Conservation (phyloP, 2,113 vertebrate species). For the Sebastes schlegelii region DNA sequence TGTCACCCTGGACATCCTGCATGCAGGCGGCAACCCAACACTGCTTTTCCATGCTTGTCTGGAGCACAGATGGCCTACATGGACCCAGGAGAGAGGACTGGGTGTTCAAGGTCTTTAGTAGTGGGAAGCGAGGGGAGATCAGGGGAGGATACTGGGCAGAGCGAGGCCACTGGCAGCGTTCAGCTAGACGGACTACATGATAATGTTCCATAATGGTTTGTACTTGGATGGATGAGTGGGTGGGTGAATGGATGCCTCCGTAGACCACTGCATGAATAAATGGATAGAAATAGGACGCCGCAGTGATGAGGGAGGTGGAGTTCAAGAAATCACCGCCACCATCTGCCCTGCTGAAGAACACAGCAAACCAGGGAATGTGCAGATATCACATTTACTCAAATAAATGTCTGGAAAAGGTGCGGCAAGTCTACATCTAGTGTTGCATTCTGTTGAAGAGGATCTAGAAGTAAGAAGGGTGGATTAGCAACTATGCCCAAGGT, state of each 20-base stretch:
- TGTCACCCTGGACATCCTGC: slow-evolving; percentile 52
- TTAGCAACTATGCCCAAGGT: slow-evolving; percentile 8
- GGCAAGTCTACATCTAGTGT: neutral
- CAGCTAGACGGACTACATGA: slow-evolving; percentile 33
- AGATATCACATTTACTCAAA: neutral
- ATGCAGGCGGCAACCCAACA: slow-evolving; percentile 48
- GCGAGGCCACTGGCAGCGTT: slow-evolving; percentile 40
- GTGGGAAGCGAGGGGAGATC: slow-evolving; percentile 41
- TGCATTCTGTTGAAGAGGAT: neutral
- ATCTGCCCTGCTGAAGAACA: slow-evolving; percentile 7
- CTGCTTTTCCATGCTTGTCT: slow-evolving; percentile 36
- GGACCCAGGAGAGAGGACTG: slow-evolving; percentile 43
- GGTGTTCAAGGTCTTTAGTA: slow-evolving; percentile 52
- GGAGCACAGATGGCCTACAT: slow-evolving; percentile 61
- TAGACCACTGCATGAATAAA: neutral
- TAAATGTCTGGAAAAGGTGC: neutral
- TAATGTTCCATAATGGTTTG: slow-evolving; percentile 57
- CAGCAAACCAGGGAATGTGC: neutral
- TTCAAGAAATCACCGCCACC: slow-evolving; percentile 7
- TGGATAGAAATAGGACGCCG: slow-evolving; percentile 13
- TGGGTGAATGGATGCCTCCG: slow-evolving; percentile 3
- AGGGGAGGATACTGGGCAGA: slow-evolving; percentile 34
- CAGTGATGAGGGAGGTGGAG: slow-evolving; percentile 23
- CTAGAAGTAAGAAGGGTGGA: neutral
- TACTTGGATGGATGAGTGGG: slow-evolving; percentile 27